A percentile compares a stretch with the other conserved stretches of the same genome.
Conservation (phyloP, 2,888 invertebrate species). For the Chelonus formosanus region DNA sequence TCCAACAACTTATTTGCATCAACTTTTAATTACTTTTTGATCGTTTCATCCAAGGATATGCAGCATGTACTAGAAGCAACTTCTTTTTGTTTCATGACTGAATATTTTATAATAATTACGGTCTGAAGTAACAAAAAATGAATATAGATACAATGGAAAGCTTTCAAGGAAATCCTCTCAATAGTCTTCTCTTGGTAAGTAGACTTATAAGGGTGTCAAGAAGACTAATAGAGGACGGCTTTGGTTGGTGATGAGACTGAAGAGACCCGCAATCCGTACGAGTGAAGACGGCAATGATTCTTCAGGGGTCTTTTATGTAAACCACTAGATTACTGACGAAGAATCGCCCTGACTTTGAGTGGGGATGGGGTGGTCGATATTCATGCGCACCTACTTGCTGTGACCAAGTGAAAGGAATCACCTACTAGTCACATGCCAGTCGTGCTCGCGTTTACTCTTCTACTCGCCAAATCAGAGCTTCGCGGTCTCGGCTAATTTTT, state of each 20-base stretch:
- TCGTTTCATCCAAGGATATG: no score
- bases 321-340: slow-evolving; percentile 25
- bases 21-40: no score
- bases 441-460: slow-evolving; percentile 45
- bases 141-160: neutral
- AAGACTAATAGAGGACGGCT: slow-evolving; percentile 35
- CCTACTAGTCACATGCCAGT: slow-evolving; percentile 58
- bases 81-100: no score
- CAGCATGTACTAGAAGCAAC: no score
- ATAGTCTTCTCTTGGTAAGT: slow-evolving; percentile 1
- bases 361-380: slow-evolving; percentile 59
- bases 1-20: no score
- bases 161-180: neutral
- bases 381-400: slow-evolving; percentile 38
- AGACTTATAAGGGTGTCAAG: slow-evolving; percentile 31
- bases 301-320: slow-evolving; percentile 6
- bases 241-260: slow-evolving; percentile 25
- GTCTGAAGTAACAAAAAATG: no score
- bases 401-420: slow-evolving; percentile 31
- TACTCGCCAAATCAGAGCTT: slow-evolving; percentile 17
- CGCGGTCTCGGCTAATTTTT: slow-evolving; percentile 6
- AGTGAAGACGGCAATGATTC: slow-evolving; percentile 37
- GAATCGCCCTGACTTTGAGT: slow-evolving; percentile 36
- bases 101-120: no score
- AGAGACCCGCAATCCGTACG: slow-evolving; percentile 30